phyloP scores from a whole-genome alignment of 1,140 invertebrate genomes.

The Atta texana region DNA sequence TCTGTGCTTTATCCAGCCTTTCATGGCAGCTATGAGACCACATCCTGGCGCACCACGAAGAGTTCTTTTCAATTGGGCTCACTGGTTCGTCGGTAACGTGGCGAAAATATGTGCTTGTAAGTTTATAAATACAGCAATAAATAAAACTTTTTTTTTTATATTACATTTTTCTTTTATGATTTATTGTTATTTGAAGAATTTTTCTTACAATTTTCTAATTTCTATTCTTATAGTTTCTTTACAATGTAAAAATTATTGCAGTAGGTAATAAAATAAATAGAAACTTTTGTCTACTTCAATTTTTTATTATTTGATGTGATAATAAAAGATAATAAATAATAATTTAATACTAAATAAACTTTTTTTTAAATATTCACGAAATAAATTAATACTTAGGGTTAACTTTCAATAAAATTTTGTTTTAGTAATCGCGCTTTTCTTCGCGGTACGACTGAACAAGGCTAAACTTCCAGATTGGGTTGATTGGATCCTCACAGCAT shows the following conservation, averaged over 20 bases:
- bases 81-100: slow-evolving; percentile 97
- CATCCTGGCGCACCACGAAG: slow-evolving; percentile 93
- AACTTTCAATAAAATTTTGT: slow-evolving; percentile 72
- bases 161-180: neutral
- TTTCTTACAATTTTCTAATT: neutral
- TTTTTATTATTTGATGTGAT: neutral
- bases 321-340: neutral
- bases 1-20: slow-evolving; percentile 95
- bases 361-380: neutral
- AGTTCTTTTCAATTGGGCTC: slow-evolving; percentile 97
- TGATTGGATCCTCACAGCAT: slow-evolving; percentile 94
- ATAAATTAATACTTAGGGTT: slow-evolving; percentile 10
- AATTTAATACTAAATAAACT: neutral
- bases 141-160: neutral
- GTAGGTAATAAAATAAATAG: neutral
- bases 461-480: slow-evolving; percentile 94
- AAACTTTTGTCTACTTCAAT: neutral
- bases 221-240: neutral
- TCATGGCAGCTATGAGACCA: slow-evolving; percentile 94
- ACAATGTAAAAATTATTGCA: neutral
- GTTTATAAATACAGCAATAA: slow-evolving; percentile 77
- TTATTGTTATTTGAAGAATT: neutral
- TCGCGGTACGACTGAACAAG: slow-evolving; percentile 94
- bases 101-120: slow-evolving; percentile 96
- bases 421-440: slow-evolving; percentile 96